Evolutionary conservation across 2,113 vertebrate genomes (phyloP), one percentile per base, ranked within the genome.

Genomic region (Macaca mulatta): DNA sequence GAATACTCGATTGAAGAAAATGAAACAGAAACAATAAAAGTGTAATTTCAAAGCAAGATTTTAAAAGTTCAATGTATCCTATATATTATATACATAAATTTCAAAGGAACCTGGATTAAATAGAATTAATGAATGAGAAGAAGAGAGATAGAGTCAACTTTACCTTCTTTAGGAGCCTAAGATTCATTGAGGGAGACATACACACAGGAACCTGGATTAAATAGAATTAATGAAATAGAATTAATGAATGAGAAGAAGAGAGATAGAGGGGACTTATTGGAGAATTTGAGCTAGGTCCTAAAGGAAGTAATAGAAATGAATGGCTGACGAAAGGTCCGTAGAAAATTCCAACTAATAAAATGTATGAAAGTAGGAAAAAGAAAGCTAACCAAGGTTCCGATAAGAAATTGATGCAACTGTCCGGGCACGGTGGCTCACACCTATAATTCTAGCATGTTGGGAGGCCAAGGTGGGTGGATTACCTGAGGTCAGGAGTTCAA

Each of bases 271-370:
- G 11, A 45, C 52, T 32, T 55, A 59, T 0, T 61, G 9, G 12
- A 94, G 57, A 74, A 67, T 82, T 80, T 45, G 45, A 80, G 8
- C 35, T n/a, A 23, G 23, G 27, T 80, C 40, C 50, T 96, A 80
- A 88, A 74, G 35, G 18, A 92, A 84, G 20, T 61, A 8, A 74
- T 85, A 40, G 43, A 79, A 57, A 43, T 30, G 14, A 30, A 59
- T 80, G 23, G 1, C 2, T 95, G 23, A 61, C 67, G 27, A 85
- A 38, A 82, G 18, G 57, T 9, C 17, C 72, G 17, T 38, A 78
- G 75, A 94, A 93, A 85, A 55, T 45, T 95, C 30, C 70, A 83
- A 81, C n/a, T 61, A 72, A 82, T 74, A 95, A 78, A 80, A 55
- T 22, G 6, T 25, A 25, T 32, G 45, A 14, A 83, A 75, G 43